These are phyloP conservation scores for Ophion ellenae DNA, from an alignment of 2,888 invertebrate species.

Conservation along the genomic window DNA sequence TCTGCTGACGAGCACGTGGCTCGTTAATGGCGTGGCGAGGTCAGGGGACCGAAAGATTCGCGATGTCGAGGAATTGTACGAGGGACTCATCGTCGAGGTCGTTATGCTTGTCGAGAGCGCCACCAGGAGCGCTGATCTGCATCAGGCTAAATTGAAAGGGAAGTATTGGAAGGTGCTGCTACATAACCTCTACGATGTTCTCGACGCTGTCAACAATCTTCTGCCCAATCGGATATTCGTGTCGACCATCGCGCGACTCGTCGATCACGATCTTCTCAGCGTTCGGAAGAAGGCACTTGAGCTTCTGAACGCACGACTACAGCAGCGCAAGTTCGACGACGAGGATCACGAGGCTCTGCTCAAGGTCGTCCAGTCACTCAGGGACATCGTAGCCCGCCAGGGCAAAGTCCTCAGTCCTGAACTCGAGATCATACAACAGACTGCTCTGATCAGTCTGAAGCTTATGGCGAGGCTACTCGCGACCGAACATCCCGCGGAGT, in stretches of 20 bases:
- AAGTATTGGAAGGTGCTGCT: slow-evolving; percentile 94
- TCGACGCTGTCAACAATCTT: slow-evolving; percentile 91
- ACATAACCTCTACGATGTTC: slow-evolving; percentile 89
- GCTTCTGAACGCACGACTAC: slow-evolving; percentile 92
- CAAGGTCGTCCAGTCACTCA: slow-evolving; percentile 87
- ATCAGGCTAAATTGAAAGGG: slow-evolving; percentile 85
- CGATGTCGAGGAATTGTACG: slow-evolving; percentile 87
- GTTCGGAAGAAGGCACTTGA: slow-evolving; percentile 94
- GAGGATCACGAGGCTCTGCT: slow-evolving; percentile 85
- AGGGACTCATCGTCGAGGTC: slow-evolving; percentile 88
- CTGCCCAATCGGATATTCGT: slow-evolving; percentile 92
- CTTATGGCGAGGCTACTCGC: slow-evolving; percentile 91
- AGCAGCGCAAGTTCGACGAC: slow-evolving; percentile 87
- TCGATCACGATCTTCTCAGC: slow-evolving; percentile 88
- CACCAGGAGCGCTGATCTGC: slow-evolving; percentile 87
- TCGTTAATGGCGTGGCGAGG: slow-evolving; percentile 88
- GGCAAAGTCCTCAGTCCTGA: slow-evolving; percentile 85
- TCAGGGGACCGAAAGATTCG: slow-evolving; percentile 84
- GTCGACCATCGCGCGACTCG: slow-evolving; percentile 89
- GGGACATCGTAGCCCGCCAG: slow-evolving; percentile 86
- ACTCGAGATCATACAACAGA: slow-evolving; percentile 90
- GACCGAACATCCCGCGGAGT: slow-evolving; percentile 87
- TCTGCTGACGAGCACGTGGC: slow-evolving; percentile 88
- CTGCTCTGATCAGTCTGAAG: slow-evolving; percentile 92
- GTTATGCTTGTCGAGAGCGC: slow-evolving; percentile 88